These are phyloP conservation scores for Climacteris rufus DNA, from an alignment of 2,113 vertebrate genomes.

Conservation along the genomic window DNA sequence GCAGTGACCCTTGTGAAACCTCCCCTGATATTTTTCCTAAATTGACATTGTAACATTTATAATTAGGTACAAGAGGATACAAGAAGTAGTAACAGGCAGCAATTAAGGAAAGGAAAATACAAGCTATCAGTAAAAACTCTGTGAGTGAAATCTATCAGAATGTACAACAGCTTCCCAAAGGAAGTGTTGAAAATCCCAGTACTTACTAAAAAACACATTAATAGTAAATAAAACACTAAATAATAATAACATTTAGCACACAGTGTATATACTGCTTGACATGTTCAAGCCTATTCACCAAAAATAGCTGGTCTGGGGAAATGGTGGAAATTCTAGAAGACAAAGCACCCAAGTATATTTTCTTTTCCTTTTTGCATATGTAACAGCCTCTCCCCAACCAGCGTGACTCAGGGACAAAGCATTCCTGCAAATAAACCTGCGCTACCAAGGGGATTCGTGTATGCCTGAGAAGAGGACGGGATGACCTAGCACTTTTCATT, in stretches of 20 bases:
- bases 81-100: constrained; percentile 33
- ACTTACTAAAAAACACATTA: constrained; percentile 32
- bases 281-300: neutral
- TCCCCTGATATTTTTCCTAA: constrained; percentile 52
- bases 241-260: neutral
- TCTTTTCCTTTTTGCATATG: constrained; percentile 29
- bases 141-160: constrained; percentile 36
- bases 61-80: constrained; percentile 52
- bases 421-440: constrained; percentile 27
- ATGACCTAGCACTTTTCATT: constrained; percentile 55
- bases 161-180: constrained; percentile 20
- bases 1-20: constrained; percentile 46
- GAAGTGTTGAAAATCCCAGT: neutral
- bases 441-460: constrained; percentile 26
- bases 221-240: constrained; percentile 19
- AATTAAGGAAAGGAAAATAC: constrained; percentile 54
- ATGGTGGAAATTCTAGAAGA: constrained; percentile 7
- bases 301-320: neutral
- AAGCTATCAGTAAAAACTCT: constrained; percentile 43
- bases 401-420: constrained; percentile 48
- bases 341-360: constrained; percentile 1
- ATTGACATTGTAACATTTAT: constrained; percentile 46
- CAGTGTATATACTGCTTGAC: neutral
- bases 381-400: constrained; percentile 33
- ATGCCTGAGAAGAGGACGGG: constrained; percentile 17